These are phyloP conservation scores for Coptodon rendalli DNA, from an alignment of 2,113 vertebrate species.

Conservation along the genomic window DNA sequence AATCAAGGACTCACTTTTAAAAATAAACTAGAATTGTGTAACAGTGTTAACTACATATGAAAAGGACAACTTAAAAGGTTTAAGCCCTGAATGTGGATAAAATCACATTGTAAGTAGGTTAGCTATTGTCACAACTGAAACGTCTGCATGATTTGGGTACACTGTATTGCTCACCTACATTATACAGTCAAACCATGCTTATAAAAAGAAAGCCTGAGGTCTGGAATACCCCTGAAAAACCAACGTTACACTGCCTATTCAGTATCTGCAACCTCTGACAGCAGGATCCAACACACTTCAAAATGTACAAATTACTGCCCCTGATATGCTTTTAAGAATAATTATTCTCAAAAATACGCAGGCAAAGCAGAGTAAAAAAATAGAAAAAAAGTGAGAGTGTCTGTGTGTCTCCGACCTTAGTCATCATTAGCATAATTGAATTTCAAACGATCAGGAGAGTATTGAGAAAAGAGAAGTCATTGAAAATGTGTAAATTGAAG, in stretches of 20 bases:
- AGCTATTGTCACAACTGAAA: not conserved
- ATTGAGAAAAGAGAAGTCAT: conserved; percentile 39
- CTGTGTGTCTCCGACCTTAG: conserved; percentile 46
- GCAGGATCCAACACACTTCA: not conserved
- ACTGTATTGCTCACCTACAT: not conserved
- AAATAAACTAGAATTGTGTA: not conserved
- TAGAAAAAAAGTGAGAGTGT: not conserved
- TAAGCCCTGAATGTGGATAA: not conserved
- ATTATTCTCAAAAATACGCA: conserved; percentile 56
- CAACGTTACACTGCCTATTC: not conserved
- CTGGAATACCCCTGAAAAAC: not conserved
- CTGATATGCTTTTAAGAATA: conserved; percentile 62
- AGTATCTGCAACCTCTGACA: not conserved
- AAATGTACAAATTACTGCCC: conserved; percentile 10
- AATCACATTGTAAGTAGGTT: too few relatives aligned
- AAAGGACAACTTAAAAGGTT: not conserved
- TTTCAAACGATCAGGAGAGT: conserved; percentile 63
- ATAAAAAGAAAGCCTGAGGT: not conserved
- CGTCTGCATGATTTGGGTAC: not conserved
- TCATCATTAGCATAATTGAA: conserved; percentile 69
- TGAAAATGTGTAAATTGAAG: conserved; percentile 37
- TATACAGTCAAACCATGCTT: not conserved
- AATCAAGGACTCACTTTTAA: fast-evolving
- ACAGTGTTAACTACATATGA: not conserved
- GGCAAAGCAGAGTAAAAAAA: conserved; percentile 16